A percentile compares a stretch with the other conserved stretches of the same genome.
Conservation (phyloP, 2,888 invertebrate species). For the Sepiola atlantica region DNA sequence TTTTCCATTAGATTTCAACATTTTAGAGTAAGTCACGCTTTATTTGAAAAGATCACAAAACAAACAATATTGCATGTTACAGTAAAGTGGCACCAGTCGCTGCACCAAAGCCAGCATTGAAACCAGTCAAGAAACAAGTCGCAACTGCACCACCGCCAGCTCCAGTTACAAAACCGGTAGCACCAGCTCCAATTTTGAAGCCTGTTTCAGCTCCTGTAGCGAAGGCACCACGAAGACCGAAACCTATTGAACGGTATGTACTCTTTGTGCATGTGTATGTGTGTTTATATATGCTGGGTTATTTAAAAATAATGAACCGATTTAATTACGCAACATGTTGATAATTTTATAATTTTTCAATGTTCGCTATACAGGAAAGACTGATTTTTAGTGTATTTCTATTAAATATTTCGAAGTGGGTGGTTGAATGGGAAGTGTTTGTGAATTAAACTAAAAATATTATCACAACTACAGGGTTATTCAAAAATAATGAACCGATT, state of each 20-base stretch:
- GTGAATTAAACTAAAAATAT: too few relatives aligned
- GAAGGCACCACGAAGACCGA: background rate
- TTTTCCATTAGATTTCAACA: background rate
- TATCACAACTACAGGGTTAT: too few relatives aligned
- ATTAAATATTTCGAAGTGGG: too few relatives aligned
- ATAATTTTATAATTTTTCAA: too few relatives aligned
- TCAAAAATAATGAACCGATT: too few relatives aligned
- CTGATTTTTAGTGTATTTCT: too few relatives aligned
- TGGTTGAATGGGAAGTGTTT: too few relatives aligned
- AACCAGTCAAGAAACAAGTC: background rate
- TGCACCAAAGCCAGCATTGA: slow-evolving; percentile 39
- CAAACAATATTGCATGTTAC: slow-evolving; percentile 39
- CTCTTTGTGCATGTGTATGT: background rate
- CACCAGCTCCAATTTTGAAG: slow-evolving; percentile 12
- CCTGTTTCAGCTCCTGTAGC: slow-evolving; percentile 43
- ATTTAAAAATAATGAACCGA: too few relatives aligned
- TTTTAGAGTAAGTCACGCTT: background rate
- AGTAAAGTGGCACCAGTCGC: slow-evolving; percentile 41
- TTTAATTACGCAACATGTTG: too few relatives aligned
- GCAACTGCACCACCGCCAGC: background rate
- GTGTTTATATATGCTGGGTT: too few relatives aligned
- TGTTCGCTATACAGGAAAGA: too few relatives aligned
- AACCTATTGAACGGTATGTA: background rate
- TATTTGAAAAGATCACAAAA: background rate
- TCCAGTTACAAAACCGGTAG: background rate